Base-by-base conservation (phyloP, 2,888 invertebrate species). In the Merodon equestris region DNA sequence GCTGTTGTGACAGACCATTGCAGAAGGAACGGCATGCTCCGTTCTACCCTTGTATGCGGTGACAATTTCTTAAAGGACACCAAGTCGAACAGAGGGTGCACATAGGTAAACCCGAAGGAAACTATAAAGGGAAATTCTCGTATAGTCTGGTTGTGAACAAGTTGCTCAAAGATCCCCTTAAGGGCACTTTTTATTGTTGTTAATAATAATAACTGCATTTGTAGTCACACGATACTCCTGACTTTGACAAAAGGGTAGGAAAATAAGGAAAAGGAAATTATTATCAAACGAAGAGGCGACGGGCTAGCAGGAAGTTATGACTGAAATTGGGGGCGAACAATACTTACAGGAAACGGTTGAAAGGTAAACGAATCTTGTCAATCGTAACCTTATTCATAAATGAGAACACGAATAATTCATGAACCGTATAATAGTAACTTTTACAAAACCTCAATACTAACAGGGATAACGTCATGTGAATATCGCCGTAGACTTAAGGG, bases 201-300 rank as follows among this genome's bases (percentile, higher is more conserved):
- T 71, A 60, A 71, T 76, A 58, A 72, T 71, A 71, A 60, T 56
- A 71, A 76, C 50, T 71, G 66, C 76, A 76, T 71, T 71, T 72
- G 66, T 71, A 60, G 56, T 56, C 51, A 38, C 50, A 45, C 66
- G 54, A 47, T 45, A 42, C 42, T 57, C 57, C 42, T 44, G 42
- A 27, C 10, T 36, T 38, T 40, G 13, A 9, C 9, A 36, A 50
- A 12, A 12, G 34, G 38, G 53, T 34, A 36, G 1, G 5, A 50
- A 38, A 40, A 40, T 12, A 44, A 17, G 15, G 15, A 4, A 18
- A 45, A 45, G 17, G 13, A 12, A 57, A 68, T 19, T 10, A 48
- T 27, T 13, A 15, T 17, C 56, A 34, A 50, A 18, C 38, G 27
- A 42, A 42, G 18, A 51, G 47, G 38, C 42, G 15, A 38, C 15